A percentile compares a stretch with the other conserved stretches of the same genome.
Conservation (phyloP, 2,888 invertebrate species). For the Alcis repandata region DNA sequence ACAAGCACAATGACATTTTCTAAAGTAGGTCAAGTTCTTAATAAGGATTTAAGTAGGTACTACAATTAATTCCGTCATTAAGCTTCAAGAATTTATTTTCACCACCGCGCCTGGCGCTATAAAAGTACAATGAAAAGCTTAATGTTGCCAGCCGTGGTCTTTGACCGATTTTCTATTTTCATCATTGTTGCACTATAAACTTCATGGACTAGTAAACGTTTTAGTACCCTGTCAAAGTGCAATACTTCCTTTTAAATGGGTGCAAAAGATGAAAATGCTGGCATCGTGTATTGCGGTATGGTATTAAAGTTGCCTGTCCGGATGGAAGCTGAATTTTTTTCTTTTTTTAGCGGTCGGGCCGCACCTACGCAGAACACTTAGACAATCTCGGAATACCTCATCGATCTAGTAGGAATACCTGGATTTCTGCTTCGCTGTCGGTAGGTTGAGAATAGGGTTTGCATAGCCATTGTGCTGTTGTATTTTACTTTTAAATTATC, state of each 20-base stretch:
- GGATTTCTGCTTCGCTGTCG: conserved; percentile 10
- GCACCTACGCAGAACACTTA: conserved; percentile 35
- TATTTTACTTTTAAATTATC: not conserved
- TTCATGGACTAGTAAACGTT: conserved; percentile 35
- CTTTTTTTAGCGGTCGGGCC: conserved; percentile 31
- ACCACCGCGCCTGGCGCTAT: conserved; percentile 35
- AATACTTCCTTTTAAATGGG: not conserved
- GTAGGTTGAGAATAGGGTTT: not conserved
- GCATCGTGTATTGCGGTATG: not conserved
- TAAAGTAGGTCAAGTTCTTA: not conserved
- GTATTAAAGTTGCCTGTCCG: conserved; percentile 2
- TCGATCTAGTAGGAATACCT: too few species aligned
- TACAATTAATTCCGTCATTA: conserved; percentile 38
- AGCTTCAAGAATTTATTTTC: conserved; percentile 40
- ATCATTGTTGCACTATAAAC: conserved; percentile 52
- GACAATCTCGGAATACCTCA: conserved; percentile 34
- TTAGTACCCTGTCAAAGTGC: conserved; percentile 9
- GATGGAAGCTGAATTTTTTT: conserved; percentile 24
- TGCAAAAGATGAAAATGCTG: not conserved
- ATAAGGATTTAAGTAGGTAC: conserved; percentile 17
- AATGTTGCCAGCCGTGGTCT: conserved; percentile 55
- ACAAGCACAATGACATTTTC: not conserved
- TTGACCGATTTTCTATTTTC: conserved; percentile 65
- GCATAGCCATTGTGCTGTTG: not conserved
- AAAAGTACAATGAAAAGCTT: conserved; percentile 44